Evolutionary conservation across 1,140 invertebrate species (phyloP), one percentile per base, ranked within the genome.

Genomic region (Diorhabda carinulata): DNA sequence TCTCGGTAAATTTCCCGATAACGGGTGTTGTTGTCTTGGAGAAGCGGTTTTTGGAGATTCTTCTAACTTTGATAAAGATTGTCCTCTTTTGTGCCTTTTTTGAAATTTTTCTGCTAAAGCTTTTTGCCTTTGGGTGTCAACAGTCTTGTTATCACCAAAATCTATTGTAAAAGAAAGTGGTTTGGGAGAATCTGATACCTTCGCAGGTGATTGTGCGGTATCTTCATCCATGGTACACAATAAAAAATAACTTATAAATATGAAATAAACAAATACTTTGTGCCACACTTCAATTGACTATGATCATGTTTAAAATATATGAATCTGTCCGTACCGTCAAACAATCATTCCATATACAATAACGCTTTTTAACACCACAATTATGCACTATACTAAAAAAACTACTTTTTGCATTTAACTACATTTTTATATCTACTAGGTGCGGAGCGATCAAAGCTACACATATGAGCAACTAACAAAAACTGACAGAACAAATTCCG

Each of bases 41-140:
- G 57, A 72, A 42, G 66, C 43, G 3, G 43, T 44, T 41, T 45
- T 57, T 47, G 8, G 56, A 5, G 61, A 65, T 45, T 78, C 79
- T 71, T 85, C 83, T 60, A 87, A 76, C 78, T 87, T 87, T 1
- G 89, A 90, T 81, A 89, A 85, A 2, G 89, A 90, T 63, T 89
- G 87, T n/a, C 89, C 89, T 70, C 89, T 83, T 70, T 86, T 84
- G 75, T 91, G 89, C 3, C 88, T 83, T 43, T 85, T 88, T 76
- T 89, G 88, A 47, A 88, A 90, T 73, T 89, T 89, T 73, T 90
- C 89, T 71, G 90, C 86, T 73, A 91, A 77, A 74, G 86, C 86
- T 77, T 89, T 89, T 69, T 86, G 87, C 77, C 82, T 85, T 57
- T 81, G 82, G 71, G 82, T 84, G 75, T 90, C 88, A 45, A 88